Evolutionary conservation across 1,140 invertebrate genomes (phyloP), one percentile per base, ranked within the genome.

Genomic region (Coptotermes formosanus): DNA sequence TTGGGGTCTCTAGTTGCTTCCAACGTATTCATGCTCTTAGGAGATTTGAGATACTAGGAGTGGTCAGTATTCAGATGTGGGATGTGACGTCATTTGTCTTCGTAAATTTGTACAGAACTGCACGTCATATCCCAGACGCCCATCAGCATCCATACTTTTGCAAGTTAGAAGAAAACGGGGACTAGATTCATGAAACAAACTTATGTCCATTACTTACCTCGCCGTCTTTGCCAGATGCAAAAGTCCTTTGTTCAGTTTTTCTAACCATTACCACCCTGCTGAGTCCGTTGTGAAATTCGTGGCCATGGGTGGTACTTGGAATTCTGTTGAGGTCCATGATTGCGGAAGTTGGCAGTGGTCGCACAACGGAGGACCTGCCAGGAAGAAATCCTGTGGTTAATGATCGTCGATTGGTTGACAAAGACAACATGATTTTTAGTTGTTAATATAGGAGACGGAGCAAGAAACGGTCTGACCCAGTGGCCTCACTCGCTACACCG

Each of bases 191-290:
- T 38, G 38, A 38, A 38, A 4, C 2, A 38, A 4, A 38, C 38
- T 38, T 2, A 38, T 38, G 38, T 16, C n/a, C 30, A 12, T 48
- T 0, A 88, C 89, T 88, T 87, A 91, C 90, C 89, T 90, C 88
- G 87, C 90, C 91, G 55, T 89, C 89, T 87, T 90, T 88, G 6
- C 89, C 87, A 14, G 89, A 90, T 45, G 90, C 90, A 88, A 93
- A 93, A 0, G 93, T 93, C 86, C 93, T 91, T 87, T 94, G 93
- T 88, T 94, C 93, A 44, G 93, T 94, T 90, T 94, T 94, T 85
- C 93, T 91, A 12, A 94, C 93, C 93, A 94, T 94, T 38, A 94
- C 92, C 86, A 94, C 93, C 88, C 93, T 90, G 87, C 93, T 93
- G 82, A 92, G 89, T 32, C 91, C 91, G 83, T 92, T 92, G 88